Percentiles rank a stretch among this genome's conserved stretches.
phyloP scores from a whole-genome alignment of 2,797 vertebrate species.

The Orestias chungarensis region DNA sequence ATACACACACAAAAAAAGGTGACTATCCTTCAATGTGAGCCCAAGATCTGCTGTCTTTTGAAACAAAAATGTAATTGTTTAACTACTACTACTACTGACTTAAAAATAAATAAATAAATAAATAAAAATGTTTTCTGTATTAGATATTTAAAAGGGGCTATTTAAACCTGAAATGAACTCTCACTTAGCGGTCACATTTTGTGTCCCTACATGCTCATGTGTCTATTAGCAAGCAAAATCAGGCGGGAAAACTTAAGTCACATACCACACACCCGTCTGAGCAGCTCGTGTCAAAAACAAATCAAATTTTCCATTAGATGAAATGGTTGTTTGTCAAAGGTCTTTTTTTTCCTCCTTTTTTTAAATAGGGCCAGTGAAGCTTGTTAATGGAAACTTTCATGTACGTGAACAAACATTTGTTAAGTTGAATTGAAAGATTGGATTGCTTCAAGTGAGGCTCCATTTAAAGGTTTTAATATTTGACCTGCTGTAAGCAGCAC shows the following conservation, averaged over 20 bases:
- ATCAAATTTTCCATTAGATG: slow-evolving; percentile 6
- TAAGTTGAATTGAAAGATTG: background rate
- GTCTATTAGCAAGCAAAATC: slow-evolving; percentile 27
- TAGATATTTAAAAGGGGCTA: background rate
- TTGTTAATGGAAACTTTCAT: background rate
- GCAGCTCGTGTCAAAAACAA: slow-evolving; percentile 13
- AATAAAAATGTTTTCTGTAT: too few species aligned
- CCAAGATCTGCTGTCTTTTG: background rate
- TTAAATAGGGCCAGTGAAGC: background rate
- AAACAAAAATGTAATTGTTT: background rate
- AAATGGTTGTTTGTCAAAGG: background rate
- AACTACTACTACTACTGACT: too few species aligned
- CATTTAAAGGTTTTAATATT: background rate
- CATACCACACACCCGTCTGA: background rate
- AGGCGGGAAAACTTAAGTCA: background rate
- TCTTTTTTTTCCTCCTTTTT: too few species aligned
- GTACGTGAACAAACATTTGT: background rate
- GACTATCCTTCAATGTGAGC: background rate
- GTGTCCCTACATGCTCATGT: background rate
- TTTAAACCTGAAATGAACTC: background rate
- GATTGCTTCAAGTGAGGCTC: background rate
- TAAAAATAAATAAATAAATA: too few species aligned
- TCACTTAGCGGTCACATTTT: background rate
- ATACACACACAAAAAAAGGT: background rate
- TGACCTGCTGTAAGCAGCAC: background rate